phyloP scores from a whole-genome alignment of 2,888 invertebrate genomes.

The Penaeus monodon region DNA sequence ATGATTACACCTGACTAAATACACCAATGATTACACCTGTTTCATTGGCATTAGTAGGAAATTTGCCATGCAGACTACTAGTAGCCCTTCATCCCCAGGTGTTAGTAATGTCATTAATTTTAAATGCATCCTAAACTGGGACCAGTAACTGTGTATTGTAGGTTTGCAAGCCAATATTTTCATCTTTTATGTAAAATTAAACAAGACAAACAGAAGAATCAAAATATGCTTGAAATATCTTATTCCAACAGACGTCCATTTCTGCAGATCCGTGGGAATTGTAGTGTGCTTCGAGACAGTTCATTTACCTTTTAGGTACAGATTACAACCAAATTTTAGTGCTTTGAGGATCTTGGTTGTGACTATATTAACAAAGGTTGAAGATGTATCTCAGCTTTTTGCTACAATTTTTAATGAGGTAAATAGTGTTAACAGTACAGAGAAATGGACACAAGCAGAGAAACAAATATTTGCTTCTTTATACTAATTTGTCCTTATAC shows the following conservation, averaged over 20 bases:
- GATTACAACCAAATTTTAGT: too few species aligned
- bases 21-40: neutral
- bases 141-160: conserved; percentile 42
- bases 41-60: conserved; percentile 7
- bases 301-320: too few species aligned
- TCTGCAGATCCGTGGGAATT: neutral
- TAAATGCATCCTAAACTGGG: conserved; percentile 33
- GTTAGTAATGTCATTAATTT: conserved; percentile 25
- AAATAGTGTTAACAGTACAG: neutral
- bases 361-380: neutral
- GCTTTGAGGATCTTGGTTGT: neutral
- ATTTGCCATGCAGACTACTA: conserved; percentile 6
- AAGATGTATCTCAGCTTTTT: neutral
- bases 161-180: conserved; percentile 35
- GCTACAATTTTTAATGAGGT: conserved; percentile 15
- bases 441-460: neutral
- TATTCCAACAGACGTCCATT: conserved; percentile 22
- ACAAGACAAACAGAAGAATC: conserved; percentile 1
- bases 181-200: conserved; percentile 30
- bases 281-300: too few species aligned
- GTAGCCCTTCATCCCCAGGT: neutral
- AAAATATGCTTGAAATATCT: conserved; percentile 17
- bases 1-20: too few species aligned
- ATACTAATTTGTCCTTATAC: too few species aligned
- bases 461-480: too few species aligned